Conservation (phyloP, 2,888 invertebrate species). For the Boloria selene region DNA sequence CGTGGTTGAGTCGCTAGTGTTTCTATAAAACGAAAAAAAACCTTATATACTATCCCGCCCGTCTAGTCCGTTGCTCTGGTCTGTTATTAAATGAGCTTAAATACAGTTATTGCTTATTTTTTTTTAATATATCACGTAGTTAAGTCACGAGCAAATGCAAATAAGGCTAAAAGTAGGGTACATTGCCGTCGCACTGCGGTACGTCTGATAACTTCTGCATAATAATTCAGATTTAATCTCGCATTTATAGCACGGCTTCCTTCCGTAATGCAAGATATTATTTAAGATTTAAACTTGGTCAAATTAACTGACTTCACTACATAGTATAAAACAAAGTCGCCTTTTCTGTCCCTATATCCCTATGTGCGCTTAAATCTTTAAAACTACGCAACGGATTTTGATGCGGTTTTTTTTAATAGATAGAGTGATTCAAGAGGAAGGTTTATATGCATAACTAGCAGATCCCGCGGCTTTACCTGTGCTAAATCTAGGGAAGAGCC, state of each 20-base stretch:
- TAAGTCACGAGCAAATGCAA: conserved; percentile 14
- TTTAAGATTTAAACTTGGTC: conserved; percentile 3
- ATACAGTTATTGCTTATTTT: neutral
- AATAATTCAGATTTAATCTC: conserved; percentile 35
- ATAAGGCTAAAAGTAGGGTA: conserved; percentile 25
- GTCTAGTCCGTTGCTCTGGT: neutral
- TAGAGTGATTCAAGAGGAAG: too few species aligned
- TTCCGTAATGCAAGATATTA: conserved; percentile 9
- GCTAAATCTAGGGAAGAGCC: too few species aligned
- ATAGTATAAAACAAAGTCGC: too few species aligned
- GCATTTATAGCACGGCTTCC: conserved; percentile 11
- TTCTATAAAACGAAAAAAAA: too few species aligned
- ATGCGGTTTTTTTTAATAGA: too few species aligned
- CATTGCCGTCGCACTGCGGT: conserved; percentile 33
- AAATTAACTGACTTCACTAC: neutral
- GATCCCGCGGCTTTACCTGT: too few species aligned
- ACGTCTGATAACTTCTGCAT: conserved; percentile 24
- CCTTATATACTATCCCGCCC: neutral
- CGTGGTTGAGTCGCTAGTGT: too few species aligned
- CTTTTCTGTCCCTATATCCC: too few species aligned
- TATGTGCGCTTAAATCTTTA: too few species aligned
- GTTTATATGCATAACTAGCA: too few species aligned
- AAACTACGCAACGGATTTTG: too few species aligned
- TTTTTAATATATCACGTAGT: conserved; percentile 2
- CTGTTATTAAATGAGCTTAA: too few species aligned